Conservation (phyloP, 2,113 vertebrate species). For the Vulpes lagopus region DNA sequence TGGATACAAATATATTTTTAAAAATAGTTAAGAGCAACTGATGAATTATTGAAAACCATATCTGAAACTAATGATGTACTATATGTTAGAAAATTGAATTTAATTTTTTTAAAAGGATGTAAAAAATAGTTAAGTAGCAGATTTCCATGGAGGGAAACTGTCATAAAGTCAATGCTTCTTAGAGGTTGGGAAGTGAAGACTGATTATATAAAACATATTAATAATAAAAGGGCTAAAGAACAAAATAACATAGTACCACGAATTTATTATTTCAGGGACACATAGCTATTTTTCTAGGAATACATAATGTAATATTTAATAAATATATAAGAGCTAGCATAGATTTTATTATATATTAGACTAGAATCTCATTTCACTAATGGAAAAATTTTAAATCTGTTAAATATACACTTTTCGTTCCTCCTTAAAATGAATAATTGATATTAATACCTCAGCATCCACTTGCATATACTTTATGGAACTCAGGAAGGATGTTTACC, state of each 20-base stretch:
- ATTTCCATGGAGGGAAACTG: background rate
- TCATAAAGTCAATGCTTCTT: background rate
- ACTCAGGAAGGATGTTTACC: background rate
- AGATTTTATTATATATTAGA: background rate
- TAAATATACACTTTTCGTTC: background rate
- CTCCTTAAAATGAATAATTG: background rate
- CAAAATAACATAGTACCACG: background rate
- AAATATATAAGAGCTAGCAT: background rate
- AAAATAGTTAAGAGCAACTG: background rate
- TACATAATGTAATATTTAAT: background rate
- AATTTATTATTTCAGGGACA: background rate
- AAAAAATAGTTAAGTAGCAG: background rate
- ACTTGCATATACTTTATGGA: background rate
- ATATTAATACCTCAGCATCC: background rate
- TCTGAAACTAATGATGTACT: too few relatives aligned
- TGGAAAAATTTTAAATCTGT: background rate
- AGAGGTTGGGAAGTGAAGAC: background rate
- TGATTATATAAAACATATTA: background rate
- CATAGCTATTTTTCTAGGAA: background rate
- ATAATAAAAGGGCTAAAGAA: background rate
- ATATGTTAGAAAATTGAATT: too few relatives aligned
- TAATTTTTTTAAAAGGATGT: too few relatives aligned
- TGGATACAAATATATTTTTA: background rate
- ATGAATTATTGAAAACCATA: too few relatives aligned
- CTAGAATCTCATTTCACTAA: background rate